Conservation (phyloP, 2,888 invertebrate genomes). For the Isoperla grammatica region DNA sequence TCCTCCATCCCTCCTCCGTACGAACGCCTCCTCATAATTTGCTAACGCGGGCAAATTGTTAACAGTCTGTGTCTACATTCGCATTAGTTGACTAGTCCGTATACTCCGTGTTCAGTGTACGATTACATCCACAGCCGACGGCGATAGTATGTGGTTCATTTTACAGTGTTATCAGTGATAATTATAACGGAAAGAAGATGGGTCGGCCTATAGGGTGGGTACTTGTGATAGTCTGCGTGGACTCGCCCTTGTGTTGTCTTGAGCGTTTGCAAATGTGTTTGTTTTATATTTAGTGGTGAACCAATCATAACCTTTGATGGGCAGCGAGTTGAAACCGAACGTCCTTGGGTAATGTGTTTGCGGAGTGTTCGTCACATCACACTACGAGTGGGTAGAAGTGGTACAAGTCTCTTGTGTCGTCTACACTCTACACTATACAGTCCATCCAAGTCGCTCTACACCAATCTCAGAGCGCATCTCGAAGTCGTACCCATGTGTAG, state of each 20-base stretch:
- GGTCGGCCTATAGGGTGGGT: slow-evolving; percentile 13
- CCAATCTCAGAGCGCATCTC: too few species aligned
- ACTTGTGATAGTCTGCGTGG: background rate
- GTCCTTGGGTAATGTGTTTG: background rate
- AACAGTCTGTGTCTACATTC: slow-evolving; percentile 3
- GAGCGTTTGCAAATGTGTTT: background rate
- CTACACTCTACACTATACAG: too few species aligned
- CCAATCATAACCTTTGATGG: slow-evolving; percentile 18
- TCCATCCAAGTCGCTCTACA: too few species aligned
- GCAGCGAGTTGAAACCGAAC: slow-evolving; percentile 2
- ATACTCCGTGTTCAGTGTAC: background rate
- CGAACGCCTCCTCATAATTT: slow-evolving; percentile 18
- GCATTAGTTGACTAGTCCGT: background rate
- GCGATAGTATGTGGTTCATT: too few species aligned
- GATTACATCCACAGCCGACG: background rate
- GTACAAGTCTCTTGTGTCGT: too few species aligned
- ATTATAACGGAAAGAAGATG: slow-evolving; percentile 2
- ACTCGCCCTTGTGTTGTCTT: too few species aligned
- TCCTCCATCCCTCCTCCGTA: slow-evolving; percentile 3
- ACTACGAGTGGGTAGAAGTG: too few species aligned
- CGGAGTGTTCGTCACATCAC: background rate
- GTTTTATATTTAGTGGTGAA: slow-evolving; percentile 15
- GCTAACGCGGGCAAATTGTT: slow-evolving; percentile 17
- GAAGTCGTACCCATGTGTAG: too few species aligned
- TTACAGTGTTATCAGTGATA: background rate